Conservation (phyloP, 2,797 vertebrate species). For the Lerista edwardsae region DNA sequence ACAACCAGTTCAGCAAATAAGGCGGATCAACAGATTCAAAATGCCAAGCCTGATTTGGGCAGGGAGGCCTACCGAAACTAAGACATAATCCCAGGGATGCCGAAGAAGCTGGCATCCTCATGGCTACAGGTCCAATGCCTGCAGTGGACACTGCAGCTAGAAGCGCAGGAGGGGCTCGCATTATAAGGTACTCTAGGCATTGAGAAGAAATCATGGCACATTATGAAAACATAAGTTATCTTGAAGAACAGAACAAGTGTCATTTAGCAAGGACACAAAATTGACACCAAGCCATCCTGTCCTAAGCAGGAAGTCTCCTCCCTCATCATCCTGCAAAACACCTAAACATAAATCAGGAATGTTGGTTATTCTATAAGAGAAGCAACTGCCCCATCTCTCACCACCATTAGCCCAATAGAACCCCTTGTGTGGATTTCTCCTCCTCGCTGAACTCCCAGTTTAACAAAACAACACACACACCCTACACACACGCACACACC, state of each 20-base stretch:
- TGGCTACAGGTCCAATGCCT: background rate
- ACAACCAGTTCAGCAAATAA: slow-evolving; percentile 37
- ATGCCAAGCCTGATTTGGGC: slow-evolving; percentile 48
- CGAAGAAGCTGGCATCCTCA: slow-evolving; percentile 40
- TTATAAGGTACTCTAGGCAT: slow-evolving; percentile 45
- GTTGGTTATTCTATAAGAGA: slow-evolving; percentile 29
- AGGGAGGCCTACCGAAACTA: slow-evolving; percentile 49
- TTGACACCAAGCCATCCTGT: slow-evolving; percentile 56
- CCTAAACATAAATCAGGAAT: slow-evolving; percentile 54
- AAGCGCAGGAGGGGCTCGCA: slow-evolving; percentile 41
- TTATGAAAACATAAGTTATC: slow-evolving; percentile 49
- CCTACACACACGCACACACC: too few species aligned
- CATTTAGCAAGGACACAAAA: slow-evolving; percentile 59
- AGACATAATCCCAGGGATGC: slow-evolving; percentile 32
- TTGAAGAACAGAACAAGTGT: slow-evolving; percentile 49
- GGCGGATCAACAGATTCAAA: slow-evolving; percentile 28
- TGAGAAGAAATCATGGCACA: slow-evolving; percentile 24
- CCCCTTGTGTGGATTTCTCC: slow-evolving; percentile 21
- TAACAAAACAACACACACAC: background rate
- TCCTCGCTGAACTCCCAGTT: slow-evolving; percentile 51
- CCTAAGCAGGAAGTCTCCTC: slow-evolving; percentile 36
- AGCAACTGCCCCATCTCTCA: slow-evolving; percentile 2
- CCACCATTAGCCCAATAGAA: slow-evolving; percentile 22
- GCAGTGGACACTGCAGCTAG: slow-evolving; percentile 45
- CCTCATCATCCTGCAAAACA: slow-evolving; percentile 48